Evolutionary conservation across 2,888 invertebrate genomes (phyloP).

Genomic region (Argyresthia albistria): DNA sequence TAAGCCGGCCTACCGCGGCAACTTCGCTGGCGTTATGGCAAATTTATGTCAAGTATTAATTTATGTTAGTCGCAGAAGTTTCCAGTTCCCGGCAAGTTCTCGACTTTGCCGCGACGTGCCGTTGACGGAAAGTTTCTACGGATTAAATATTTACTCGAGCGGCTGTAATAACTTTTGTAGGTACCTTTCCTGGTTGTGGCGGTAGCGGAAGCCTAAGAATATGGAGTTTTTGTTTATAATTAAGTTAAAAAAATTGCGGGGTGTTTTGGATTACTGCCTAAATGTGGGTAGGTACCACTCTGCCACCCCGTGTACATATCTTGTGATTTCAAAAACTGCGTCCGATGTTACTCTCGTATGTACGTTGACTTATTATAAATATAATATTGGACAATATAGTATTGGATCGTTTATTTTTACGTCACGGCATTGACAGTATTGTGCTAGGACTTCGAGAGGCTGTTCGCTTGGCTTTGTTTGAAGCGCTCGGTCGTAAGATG

Average conservation of each 20-base stretch:
- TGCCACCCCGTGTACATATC: no score
- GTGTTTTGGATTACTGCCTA: no score
- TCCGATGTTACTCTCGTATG: no score
- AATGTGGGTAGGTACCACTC: no score
- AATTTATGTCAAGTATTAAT: constrained; percentile 72
- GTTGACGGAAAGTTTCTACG: constrained; percentile 41
- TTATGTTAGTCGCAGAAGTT: constrained; percentile 47
- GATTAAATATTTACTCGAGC: constrained; percentile 59
- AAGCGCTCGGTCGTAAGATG: neutral
- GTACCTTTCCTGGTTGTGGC: neutral
- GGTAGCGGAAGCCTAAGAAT: neutral
- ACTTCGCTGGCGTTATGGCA: constrained; percentile 58
- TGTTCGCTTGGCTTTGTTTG: neutral
- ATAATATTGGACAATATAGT: no score
- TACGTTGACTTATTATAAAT: no score
- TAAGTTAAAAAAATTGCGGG: no score
- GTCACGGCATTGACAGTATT: no score
- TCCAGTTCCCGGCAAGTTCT: neutral
- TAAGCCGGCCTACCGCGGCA: constrained; percentile 34
- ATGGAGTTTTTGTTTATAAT: no score
- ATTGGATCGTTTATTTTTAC: no score
- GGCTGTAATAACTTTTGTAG: constrained; percentile 22
- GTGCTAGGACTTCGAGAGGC: neutral
- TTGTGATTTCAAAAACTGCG: no score
- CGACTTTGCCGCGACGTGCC: constrained; percentile 27